Percentiles rank a stretch among this genome's conserved stretches.
These are phyloP conservation scores for Andrena cerasifolii DNA, from an alignment of 1,140 invertebrate genomes.

Conservation along the genomic window DNA sequence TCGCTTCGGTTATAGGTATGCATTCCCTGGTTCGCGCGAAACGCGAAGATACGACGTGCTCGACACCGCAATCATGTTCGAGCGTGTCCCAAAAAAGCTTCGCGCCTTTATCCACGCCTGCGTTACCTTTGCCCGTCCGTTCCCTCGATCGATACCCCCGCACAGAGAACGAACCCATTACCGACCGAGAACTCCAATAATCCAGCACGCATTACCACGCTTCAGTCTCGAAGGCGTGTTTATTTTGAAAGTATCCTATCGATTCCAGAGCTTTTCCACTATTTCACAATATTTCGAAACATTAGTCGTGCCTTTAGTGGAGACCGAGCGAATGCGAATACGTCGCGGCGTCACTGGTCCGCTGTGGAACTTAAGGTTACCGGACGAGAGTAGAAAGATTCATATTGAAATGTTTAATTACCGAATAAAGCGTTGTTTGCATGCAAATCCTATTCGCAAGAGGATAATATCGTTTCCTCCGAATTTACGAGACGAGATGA, in stretches of 20 bases:
- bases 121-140: slow-evolving; percentile 12
- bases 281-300: too few relatives aligned
- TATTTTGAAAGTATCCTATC: too few relatives aligned
- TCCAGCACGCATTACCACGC: too few relatives aligned
- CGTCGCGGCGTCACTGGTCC: too few relatives aligned
- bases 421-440: too few relatives aligned
- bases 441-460: background rate
- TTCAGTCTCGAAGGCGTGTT: too few relatives aligned
- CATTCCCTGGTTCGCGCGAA: slow-evolving; percentile 53
- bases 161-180: background rate
- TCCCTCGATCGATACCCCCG: slow-evolving; percentile 46
- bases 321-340: too few relatives aligned
- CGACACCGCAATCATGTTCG: slow-evolving; percentile 37
- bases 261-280: too few relatives aligned
- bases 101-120: slow-evolving; percentile 23
- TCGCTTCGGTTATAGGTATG: slow-evolving; percentile 65
- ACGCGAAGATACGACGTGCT: slow-evolving; percentile 45
- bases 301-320: too few relatives aligned
- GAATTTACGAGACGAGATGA: background rate
- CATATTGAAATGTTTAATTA: too few relatives aligned
- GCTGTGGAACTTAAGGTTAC: too few relatives aligned
- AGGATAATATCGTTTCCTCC: background rate
- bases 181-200: background rate
- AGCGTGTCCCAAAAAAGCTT: slow-evolving; percentile 14
- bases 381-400: too few relatives aligned